Evolutionary conservation across 2,113 vertebrate species (phyloP), one percentile per base, ranked within the genome.

Genomic region (Coryphaenoides rupestris): DNA sequence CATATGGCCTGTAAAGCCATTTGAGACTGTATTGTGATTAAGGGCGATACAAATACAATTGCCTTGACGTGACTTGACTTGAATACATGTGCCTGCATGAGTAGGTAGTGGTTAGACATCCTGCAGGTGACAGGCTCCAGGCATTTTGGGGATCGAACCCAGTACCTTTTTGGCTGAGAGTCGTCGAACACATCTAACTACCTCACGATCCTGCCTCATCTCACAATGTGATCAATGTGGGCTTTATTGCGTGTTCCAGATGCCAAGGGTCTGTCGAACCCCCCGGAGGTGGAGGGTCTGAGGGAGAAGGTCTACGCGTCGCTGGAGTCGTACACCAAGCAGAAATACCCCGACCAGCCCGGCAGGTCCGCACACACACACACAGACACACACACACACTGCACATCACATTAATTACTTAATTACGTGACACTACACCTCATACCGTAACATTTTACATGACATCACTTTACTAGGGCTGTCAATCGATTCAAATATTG

Each of bases 241-340:
- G 22, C 19, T 55, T 16, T n/a, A n/a, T n/a, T n/a, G n/a, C 16
- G 17, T 9, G 33, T 50, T 79, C 26, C 86, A 98, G 96, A 98
- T 87, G 96, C 96, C 65, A 98, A 98, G 83, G 96, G 95, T 21
- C 87, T 98, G 63, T 98, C 95, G 21, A 98, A 94, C 80, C 92
- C 96, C 17, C 83, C 86, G 0, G 95, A 98, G 77, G 95, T 98
- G 1, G 96, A 98, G 65, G 89, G 85, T 0, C 87, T 98, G 60
- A 82, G 95, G 62, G 96, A 98, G 89, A 98, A 97, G 59, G 95
- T 98, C 24, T 98, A 98, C 0, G 95, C 96, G 40, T 96, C 96
- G 0, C 81, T 98, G 47, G 96, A 98, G 83, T 93, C 93, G n/a
- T 98, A 96, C 79, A 97, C 95, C 0, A 98, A 98, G 88, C 95